These are phyloP conservation scores for Physocephala rufipes DNA, from an alignment of 2,888 invertebrate genomes.

Conservation along the genomic window DNA sequence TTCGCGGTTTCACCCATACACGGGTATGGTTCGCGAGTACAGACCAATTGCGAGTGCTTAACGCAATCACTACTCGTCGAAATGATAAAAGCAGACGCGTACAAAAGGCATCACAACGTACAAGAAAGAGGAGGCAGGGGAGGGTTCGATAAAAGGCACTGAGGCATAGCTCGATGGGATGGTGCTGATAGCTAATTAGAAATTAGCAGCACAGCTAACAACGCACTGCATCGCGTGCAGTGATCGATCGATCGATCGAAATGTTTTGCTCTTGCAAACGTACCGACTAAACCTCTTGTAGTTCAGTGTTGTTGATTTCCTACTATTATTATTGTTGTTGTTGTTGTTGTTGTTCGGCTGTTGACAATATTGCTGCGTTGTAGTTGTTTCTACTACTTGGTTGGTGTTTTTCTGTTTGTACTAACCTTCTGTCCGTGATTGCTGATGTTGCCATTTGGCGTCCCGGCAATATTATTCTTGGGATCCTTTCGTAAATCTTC, in stretches of 20 bases:
- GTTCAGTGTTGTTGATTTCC: background rate
- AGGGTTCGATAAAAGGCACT: background rate
- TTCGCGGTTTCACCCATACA: slow-evolving; percentile 18
- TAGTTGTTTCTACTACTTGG: no score
- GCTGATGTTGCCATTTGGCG: slow-evolving; percentile 48
- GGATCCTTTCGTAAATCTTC: slow-evolving; percentile 67
- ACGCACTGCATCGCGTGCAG: slow-evolving; percentile 5
- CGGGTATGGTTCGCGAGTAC: slow-evolving; percentile 40
- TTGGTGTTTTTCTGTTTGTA: slow-evolving; percentile 35
- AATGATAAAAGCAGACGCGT: slow-evolving; percentile 15
- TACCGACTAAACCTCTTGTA: slow-evolving; percentile 3
- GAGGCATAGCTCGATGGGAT: background rate
- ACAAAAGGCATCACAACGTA: slow-evolving; percentile 43
- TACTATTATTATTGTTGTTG: background rate
- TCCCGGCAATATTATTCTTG: slow-evolving; percentile 60
- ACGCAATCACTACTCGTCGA: background rate
- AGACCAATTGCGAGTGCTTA: slow-evolving; percentile 56
- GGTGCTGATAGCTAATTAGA: slow-evolving; percentile 14
- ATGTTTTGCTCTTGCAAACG: background rate
- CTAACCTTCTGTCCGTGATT: slow-evolving; percentile 65
- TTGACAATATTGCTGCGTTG: background rate
- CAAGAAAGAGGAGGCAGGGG: slow-evolving; percentile 2
- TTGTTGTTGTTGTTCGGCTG: slow-evolving; percentile 7
- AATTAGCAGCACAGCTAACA: slow-evolving; percentile 16
- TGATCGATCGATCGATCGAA: background rate